Evolutionary conservation across 2,113 vertebrate genomes (phyloP).

Genomic region (Brevimyrus niger): DNA sequence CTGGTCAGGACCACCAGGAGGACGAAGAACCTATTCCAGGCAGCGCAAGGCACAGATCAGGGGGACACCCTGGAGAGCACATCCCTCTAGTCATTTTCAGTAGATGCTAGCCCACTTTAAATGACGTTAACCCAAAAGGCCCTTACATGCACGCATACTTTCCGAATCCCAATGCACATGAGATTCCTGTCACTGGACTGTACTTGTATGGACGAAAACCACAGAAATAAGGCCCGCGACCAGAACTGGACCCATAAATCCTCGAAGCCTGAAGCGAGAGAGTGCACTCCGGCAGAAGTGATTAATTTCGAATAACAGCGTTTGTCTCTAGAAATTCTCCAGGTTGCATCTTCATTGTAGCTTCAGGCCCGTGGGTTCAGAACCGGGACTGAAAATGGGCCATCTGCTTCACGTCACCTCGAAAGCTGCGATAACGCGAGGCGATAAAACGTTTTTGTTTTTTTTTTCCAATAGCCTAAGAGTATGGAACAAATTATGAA

Average conservation of each 20-base stretch:
- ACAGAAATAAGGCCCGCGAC: not conserved
- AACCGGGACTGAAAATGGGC: not conserved
- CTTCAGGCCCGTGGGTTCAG: not conserved
- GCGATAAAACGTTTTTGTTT: slow-evolving; percentile 18
- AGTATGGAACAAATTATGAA: slow-evolving; percentile 14
- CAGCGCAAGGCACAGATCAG: not conserved
- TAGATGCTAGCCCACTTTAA: not conserved
- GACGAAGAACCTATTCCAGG: not conserved
- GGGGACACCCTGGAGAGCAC: not conserved
- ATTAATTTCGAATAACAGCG: not conserved
- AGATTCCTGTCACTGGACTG: not conserved
- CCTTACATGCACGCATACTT: not conserved
- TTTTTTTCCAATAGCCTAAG: not conserved
- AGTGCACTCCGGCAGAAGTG: not conserved
- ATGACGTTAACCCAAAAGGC: not conserved
- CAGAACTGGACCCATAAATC: not conserved
- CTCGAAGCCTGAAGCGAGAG: not conserved
- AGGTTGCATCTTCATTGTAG: not conserved
- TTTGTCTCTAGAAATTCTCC: not conserved
- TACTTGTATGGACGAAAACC: not conserved
- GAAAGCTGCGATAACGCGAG: slow-evolving; percentile 2
- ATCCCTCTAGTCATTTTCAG: not conserved
- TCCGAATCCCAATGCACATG: not conserved
- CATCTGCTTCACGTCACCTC: slow-evolving; percentile 14
- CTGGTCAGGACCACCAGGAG: not conserved